Evolutionary conservation across 2,797 vertebrate genomes (phyloP).

Genomic region (Ataeniobius toweri): DNA sequence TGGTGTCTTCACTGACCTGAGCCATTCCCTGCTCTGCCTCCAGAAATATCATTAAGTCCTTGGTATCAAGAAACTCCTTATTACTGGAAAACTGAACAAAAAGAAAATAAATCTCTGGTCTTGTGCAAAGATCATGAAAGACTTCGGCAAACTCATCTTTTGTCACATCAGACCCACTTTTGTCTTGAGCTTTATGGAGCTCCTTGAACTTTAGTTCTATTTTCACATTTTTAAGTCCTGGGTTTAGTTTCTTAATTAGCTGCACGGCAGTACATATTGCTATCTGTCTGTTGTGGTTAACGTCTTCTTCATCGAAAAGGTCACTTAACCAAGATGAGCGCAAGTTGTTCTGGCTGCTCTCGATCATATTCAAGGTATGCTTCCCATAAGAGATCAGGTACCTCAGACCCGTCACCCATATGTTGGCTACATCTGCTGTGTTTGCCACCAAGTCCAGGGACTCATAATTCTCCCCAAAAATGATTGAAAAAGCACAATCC

Average conservation of each 20-base stretch:
- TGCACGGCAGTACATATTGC: constrained; percentile 88
- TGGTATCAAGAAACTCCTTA: constrained; percentile 97
- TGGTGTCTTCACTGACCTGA: constrained; percentile 94
- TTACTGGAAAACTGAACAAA: constrained; percentile 99
- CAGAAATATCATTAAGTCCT: constrained; percentile 99
- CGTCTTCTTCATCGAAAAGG: constrained; percentile 88
- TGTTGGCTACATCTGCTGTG: constrained; percentile 95
- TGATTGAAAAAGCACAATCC: constrained; percentile 96
- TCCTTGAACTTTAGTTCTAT: constrained; percentile 98
- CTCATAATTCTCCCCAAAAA: constrained; percentile 97
- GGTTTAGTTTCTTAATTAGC: constrained; percentile 90
- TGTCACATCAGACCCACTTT: constrained; percentile 84
- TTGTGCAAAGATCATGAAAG: constrained; percentile 97
- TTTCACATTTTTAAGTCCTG: constrained; percentile 94
- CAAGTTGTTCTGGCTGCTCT: constrained; percentile 95
- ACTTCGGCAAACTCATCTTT: constrained; percentile 96
- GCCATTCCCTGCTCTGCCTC: constrained; percentile 98
- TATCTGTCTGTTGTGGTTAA: constrained; percentile 83
- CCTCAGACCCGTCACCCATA: constrained; percentile 96
- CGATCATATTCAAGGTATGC: constrained; percentile 95
- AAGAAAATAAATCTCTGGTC: constrained; percentile 98
- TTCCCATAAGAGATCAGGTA: constrained; percentile 98
- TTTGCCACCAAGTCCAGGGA: constrained; percentile 97
- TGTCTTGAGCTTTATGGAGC: constrained; percentile 93
- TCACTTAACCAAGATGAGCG: constrained; percentile 95